A percentile compares a stretch with the other conserved stretches of the same genome.
Conservation (phyloP, 2,888 invertebrate genomes). For the Anodontia alba region DNA sequence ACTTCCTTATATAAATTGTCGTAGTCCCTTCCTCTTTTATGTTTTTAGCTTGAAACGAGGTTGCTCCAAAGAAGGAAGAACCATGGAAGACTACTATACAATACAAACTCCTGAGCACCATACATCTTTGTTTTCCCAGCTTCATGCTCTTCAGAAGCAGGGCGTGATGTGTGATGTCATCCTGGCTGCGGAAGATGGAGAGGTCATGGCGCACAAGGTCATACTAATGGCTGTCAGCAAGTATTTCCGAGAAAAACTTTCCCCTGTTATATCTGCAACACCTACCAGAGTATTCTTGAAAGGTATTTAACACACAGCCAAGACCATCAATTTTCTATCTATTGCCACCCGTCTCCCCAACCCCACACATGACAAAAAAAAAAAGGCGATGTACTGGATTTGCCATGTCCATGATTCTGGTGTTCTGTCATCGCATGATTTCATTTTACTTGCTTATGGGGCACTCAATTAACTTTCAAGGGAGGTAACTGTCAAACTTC, state of each 20-base stretch:
- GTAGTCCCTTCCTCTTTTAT: no score
- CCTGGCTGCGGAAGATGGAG: slow-evolving; percentile 59
- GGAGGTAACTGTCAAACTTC: no score
- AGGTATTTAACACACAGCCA: slow-evolving; percentile 15
- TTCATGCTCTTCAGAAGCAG: slow-evolving; percentile 57
- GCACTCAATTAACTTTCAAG: no score
- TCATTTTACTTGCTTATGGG: no score
- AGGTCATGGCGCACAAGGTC: slow-evolving; percentile 63
- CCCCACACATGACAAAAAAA: no score
- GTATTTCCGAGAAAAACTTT: slow-evolving; percentile 54
- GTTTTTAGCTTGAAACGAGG: no score
- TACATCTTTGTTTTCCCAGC: slow-evolving; percentile 37
- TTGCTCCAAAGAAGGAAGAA: background rate
- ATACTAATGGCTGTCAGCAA: slow-evolving; percentile 60
- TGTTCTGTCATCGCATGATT: no score
- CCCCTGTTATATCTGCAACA: slow-evolving; percentile 31
- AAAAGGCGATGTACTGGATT: no score
- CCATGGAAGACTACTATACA: slow-evolving; percentile 59
- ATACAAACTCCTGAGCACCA: slow-evolving; percentile 51
- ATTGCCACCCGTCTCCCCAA: no score
- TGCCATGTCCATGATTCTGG: no score
- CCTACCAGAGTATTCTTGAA: slow-evolving; percentile 53
- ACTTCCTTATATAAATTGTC: no score
- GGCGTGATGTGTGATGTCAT: slow-evolving; percentile 62
- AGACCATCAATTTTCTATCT: no score